phyloP scores from a whole-genome alignment of 2,797 vertebrate genomes.

The Onychomys torridus region DNA sequence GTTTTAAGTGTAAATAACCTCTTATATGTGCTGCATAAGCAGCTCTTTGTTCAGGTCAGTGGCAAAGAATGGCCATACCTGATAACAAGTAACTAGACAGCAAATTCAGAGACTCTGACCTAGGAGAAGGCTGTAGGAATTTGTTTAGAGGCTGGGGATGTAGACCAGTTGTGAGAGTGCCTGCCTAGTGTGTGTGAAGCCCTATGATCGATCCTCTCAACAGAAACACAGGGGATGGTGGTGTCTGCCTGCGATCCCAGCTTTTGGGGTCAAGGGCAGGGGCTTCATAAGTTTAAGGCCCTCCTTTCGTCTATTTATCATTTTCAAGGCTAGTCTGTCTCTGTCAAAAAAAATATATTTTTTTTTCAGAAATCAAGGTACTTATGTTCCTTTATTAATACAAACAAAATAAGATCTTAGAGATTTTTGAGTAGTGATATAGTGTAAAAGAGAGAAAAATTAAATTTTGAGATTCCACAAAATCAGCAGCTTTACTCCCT shows the following conservation, averaged over 20 bases:
- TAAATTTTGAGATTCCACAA: neutral
- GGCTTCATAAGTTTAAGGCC: neutral
- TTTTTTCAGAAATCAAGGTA: neutral
- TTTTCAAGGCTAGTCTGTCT: neutral
- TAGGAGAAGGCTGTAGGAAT: neutral
- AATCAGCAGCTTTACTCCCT: slow-evolving; percentile 64
- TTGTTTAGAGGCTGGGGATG: neutral
- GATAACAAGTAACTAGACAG: slow-evolving; percentile 7
- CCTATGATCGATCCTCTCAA: neutral
- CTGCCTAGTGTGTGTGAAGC: neutral
- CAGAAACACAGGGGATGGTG: neutral
- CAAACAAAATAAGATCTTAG: slow-evolving; percentile 2
- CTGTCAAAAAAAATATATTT: neutral
- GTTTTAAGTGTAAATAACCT: slow-evolving; percentile 69
- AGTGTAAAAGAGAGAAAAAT: neutral
- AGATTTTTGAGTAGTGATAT: neutral
- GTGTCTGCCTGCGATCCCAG: neutral
- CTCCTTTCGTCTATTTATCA: neutral
- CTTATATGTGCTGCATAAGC: neutral
- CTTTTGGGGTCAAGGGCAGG: neutral
- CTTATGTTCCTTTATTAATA: neutral
- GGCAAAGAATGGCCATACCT: neutral
- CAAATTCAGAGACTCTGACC: slow-evolving; percentile 5
- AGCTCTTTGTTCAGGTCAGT: slow-evolving; percentile 15
- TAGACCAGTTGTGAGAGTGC: neutral